Conservation (phyloP, 1,140 invertebrate genomes). For the Euura saliciscinereae region DNA sequence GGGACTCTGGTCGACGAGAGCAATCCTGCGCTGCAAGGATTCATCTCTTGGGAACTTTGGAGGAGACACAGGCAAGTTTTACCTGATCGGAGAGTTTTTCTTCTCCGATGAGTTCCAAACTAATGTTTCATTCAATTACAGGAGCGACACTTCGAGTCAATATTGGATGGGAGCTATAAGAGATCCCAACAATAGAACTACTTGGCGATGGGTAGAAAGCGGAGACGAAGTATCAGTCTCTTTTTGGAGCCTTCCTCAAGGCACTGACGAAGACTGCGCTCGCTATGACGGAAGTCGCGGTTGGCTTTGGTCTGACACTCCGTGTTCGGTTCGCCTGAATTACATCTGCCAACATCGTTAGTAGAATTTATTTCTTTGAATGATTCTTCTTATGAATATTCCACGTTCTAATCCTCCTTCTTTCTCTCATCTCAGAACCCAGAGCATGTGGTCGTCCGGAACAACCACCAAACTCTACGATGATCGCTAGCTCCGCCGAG, state of each 20-base stretch:
- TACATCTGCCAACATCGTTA: slow-evolving; percentile 95
- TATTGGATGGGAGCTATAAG: slow-evolving; percentile 94
- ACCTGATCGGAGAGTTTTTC: not conserved
- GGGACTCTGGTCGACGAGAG: slow-evolving; percentile 91
- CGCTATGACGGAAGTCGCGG: slow-evolving; percentile 91
- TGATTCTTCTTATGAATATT: slow-evolving; percentile 16
- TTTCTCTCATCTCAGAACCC: slow-evolving; percentile 67
- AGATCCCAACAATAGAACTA: slow-evolving; percentile 76
- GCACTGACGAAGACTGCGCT: slow-evolving; percentile 81
- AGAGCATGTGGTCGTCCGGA: slow-evolving; percentile 89
- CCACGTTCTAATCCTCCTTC: slow-evolving; percentile 28
- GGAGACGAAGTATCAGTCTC: slow-evolving; percentile 88
- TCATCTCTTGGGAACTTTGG: slow-evolving; percentile 94
- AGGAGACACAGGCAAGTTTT: slow-evolving; percentile 75
- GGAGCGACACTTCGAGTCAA: slow-evolving; percentile 88
- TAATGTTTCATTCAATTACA: slow-evolving; percentile 36
- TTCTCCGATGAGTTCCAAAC: not conserved
- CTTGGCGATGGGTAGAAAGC: slow-evolving; percentile 88
- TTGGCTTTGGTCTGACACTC: slow-evolving; percentile 94
- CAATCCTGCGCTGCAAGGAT: slow-evolving; percentile 92
- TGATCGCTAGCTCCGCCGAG: slow-evolving; percentile 59
- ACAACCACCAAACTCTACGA: slow-evolving; percentile 91
- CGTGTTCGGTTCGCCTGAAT: slow-evolving; percentile 84
- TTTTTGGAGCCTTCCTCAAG: slow-evolving; percentile 90
- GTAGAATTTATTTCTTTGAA: slow-evolving; percentile 48